phyloP scores from a whole-genome alignment of 1,140 invertebrate genomes.

The Cherax quadricarinatus region DNA sequence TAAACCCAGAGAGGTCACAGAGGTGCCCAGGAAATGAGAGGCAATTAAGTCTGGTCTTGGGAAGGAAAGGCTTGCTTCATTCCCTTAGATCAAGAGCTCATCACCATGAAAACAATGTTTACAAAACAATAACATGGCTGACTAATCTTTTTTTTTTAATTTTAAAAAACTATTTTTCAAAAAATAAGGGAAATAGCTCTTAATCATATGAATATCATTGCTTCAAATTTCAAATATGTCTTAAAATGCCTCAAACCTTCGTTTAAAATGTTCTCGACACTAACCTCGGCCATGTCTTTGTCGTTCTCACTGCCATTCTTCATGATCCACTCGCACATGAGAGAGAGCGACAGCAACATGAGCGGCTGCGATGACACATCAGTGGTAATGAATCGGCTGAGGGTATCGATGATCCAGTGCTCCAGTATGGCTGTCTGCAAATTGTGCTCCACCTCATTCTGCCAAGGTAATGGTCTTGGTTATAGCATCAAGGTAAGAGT shows the following conservation, averaged over 20 bases:
- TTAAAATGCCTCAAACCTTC: not conserved
- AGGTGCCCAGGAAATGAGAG: too few relatives aligned
- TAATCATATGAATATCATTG: too few relatives aligned
- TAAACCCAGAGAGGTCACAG: too few relatives aligned
- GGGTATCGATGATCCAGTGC: constrained; percentile 15
- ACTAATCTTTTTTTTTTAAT: too few relatives aligned
- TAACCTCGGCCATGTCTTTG: not conserved
- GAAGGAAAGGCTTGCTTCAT: too few relatives aligned
- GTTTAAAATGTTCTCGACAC: not conserved
- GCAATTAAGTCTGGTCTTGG: too few relatives aligned
- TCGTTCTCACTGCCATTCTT: not conserved
- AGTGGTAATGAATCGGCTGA: not conserved
- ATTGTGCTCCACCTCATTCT: constrained; percentile 21
- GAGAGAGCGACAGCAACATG: constrained; percentile 20
- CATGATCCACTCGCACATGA: constrained; percentile 49
- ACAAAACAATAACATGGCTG: too few relatives aligned
- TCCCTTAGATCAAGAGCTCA: too few relatives aligned
- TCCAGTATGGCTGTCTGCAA: constrained; percentile 19
- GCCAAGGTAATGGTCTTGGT: not conserved
- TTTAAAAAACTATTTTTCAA: too few relatives aligned
- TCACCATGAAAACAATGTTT: too few relatives aligned
- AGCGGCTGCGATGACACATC: not conserved
- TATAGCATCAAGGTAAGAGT: not conserved
- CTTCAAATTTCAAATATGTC: not conserved
- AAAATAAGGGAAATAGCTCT: too few relatives aligned